Percentiles rank a stretch among this genome's conserved stretches.
phyloP scores from a whole-genome alignment of 2,888 invertebrate genomes.

The Tenthredo distinguenda region DNA sequence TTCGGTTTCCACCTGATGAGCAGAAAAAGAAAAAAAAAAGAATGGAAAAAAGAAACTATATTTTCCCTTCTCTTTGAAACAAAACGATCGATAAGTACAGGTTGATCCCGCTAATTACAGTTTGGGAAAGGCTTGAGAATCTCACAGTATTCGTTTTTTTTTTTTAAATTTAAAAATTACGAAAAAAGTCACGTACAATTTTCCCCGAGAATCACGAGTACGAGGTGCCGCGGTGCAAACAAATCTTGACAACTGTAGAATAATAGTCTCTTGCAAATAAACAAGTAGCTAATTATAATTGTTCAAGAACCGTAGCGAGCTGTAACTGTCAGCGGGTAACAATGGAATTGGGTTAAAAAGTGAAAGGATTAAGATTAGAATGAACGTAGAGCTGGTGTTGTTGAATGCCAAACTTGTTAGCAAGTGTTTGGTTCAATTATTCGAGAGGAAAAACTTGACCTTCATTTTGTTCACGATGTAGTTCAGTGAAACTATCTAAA shows the following conservation, averaged over 20 bases:
- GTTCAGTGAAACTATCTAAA: not conserved
- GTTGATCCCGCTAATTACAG: not conserved
- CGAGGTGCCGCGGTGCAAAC: not conserved
- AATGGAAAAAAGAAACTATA: not conserved
- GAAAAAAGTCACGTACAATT: not conserved
- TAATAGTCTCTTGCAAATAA: conserved; percentile 9
- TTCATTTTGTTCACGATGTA: not conserved
- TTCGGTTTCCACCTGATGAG: conserved; percentile 25
- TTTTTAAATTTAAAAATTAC: not conserved
- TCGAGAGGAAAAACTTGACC: not conserved
- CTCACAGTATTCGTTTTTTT: not conserved
- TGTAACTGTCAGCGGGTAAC: conserved; percentile 59
- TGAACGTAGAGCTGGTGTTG: conserved; percentile 58
- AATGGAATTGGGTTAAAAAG: conserved; percentile 75
- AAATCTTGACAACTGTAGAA: conserved; percentile 7
- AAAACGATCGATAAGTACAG: not conserved
- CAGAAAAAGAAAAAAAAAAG: not conserved
- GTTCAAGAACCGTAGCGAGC: conserved; percentile 59
- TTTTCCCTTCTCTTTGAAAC: conserved; percentile 16
- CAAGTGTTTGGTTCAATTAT: not conserved
- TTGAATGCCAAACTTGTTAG: conserved; percentile 42
- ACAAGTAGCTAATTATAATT: conserved; percentile 57
- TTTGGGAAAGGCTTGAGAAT: not conserved
- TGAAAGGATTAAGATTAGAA: conserved; percentile 72
- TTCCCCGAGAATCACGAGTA: not conserved